These are phyloP conservation scores for Microctonus brassicae DNA, from an alignment of 2,888 invertebrate species.

Conservation along the genomic window DNA sequence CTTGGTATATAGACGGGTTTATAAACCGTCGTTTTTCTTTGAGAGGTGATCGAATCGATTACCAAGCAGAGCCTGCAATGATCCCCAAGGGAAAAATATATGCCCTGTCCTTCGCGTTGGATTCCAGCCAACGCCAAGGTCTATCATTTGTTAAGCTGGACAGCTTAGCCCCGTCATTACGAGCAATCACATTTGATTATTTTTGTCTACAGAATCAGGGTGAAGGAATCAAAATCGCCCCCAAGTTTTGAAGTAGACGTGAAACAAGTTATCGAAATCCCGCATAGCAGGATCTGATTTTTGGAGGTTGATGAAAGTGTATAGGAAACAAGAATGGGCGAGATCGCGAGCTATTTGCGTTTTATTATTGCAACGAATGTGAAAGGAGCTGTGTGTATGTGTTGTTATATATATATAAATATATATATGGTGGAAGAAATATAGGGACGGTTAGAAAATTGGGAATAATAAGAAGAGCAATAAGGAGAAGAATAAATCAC, in stretches of 20 bases:
- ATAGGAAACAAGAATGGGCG: constrained; percentile 31
- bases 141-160: constrained; percentile 69
- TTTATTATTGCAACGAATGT: constrained; percentile 54
- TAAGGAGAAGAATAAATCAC: not conserved
- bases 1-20: not conserved
- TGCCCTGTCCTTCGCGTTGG: constrained; percentile 31
- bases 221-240: constrained; percentile 28
- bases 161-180: constrained; percentile 68
- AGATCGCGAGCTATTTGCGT: constrained; percentile 52
- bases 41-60: constrained; percentile 62
- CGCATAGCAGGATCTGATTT: not conserved
- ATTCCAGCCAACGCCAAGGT: constrained; percentile 46
- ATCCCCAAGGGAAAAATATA: constrained; percentile 3
- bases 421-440: not conserved
- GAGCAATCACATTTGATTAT: constrained; percentile 69
- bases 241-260: not conserved
- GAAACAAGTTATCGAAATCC: constrained; percentile 6
- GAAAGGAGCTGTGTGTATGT: constrained; percentile 42
- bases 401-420: no score
- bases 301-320: constrained; percentile 7
- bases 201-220: constrained; percentile 64
- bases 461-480: not conserved
- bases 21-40: constrained; percentile 53
- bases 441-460: not conserved
- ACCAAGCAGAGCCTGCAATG: constrained; percentile 45